These are phyloP conservation scores for Cepaea nemoralis DNA, from an alignment of 1,140 invertebrate genomes.

Conservation along the genomic window DNA sequence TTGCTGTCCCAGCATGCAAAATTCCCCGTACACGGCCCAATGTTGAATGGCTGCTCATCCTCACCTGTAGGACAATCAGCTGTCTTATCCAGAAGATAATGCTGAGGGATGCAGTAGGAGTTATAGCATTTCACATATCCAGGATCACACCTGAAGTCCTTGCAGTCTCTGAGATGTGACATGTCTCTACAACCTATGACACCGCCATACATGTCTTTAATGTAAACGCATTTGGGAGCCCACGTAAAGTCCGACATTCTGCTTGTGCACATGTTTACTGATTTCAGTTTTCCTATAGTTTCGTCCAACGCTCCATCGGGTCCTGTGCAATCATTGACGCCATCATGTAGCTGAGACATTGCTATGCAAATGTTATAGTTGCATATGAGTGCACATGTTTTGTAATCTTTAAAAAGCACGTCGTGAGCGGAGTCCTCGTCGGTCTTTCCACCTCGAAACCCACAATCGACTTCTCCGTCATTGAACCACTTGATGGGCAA, in stretches of 20 bases:
- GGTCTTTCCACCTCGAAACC: too few relatives aligned
- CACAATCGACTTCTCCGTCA: too few relatives aligned
- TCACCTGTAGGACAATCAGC: slow-evolving; percentile 8
- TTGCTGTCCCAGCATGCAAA: background rate
- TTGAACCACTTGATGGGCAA: too few relatives aligned
- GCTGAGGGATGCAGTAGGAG: slow-evolving; percentile 7
- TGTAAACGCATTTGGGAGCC: background rate
- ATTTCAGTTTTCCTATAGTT: background rate
- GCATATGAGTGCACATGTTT: too few relatives aligned
- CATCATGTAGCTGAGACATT: background rate
- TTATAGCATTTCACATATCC: slow-evolving; percentile 5
- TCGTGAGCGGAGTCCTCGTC: too few relatives aligned
- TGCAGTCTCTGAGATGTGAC: slow-evolving; percentile 3
- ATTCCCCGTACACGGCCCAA: background rate
- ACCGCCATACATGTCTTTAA: background rate
- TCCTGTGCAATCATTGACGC: background rate
- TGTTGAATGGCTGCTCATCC: background rate
- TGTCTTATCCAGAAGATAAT: background rate
- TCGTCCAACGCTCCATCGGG: background rate
- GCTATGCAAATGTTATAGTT: background rate
- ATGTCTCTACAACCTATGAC: background rate
- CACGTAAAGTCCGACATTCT: background rate
- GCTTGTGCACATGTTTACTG: background rate
- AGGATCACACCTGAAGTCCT: background rate
- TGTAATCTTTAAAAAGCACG: too few relatives aligned